phyloP scores from a whole-genome alignment of 2,888 invertebrate species.

The Cremastinae sp. region DNA sequence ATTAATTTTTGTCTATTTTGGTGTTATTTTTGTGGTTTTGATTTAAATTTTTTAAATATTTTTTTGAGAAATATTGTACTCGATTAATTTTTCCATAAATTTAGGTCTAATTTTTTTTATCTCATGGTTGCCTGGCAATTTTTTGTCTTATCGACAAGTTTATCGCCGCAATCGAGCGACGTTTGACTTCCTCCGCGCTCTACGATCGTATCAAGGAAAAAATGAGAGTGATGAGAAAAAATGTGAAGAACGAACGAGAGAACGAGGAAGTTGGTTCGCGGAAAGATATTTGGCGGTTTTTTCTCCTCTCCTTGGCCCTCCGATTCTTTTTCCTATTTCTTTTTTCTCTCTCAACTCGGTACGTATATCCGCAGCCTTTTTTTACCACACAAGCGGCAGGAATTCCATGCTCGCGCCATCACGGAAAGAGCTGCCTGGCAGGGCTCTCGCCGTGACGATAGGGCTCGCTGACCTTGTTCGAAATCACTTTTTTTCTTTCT shows the following conservation, averaged over 20 bases:
- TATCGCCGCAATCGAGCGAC: background rate
- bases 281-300: conserved; percentile 67
- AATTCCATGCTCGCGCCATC: conserved; percentile 69
- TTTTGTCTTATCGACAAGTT: conserved; percentile 5
- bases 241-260: conserved; percentile 33
- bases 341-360: conserved; percentile 13
- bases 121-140: conserved; percentile 27
- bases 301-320: conserved; percentile 53
- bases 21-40: too few relatives aligned
- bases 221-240: conserved; percentile 5
- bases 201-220: background rate
- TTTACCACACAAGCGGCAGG: conserved; percentile 55
- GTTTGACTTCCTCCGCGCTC: conserved; percentile 1
- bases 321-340: conserved; percentile 16
- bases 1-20: too few relatives aligned
- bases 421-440: conserved; percentile 37
- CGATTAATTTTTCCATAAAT: background rate
- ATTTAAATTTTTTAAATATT: too few relatives aligned
- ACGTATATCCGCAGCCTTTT: conserved; percentile 19
- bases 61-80: too few relatives aligned
- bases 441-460: conserved; percentile 60
- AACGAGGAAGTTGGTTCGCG: conserved; percentile 72
- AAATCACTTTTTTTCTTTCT: conserved; percentile 53
- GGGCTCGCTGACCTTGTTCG: conserved; percentile 72
- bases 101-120: background rate